Evolutionary conservation across 2,797 vertebrate genomes (phyloP).

Genomic region (Rhynchonycteris naso): DNA sequence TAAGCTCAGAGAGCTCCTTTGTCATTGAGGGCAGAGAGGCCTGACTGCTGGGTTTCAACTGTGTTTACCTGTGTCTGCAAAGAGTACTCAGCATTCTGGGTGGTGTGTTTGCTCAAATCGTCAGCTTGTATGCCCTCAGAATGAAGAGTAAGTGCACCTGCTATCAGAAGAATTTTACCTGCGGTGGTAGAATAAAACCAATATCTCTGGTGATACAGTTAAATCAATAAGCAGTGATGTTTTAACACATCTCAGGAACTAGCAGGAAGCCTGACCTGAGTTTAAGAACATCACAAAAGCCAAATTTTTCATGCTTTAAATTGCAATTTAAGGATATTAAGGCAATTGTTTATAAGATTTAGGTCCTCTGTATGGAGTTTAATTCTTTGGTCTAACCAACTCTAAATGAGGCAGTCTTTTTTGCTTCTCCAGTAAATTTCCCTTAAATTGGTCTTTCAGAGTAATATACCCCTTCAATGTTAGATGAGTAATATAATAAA

Average conservation of each 20-base stretch:
- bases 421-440: not conserved
- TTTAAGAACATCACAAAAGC: slow-evolving; percentile 10
- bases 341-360: slow-evolving; percentile 12
- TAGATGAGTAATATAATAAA: not conserved
- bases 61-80: slow-evolving; percentile 1
- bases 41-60: not conserved
- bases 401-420: slow-evolving; percentile 7
- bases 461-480: not conserved
- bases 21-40: not conserved
- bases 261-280: not conserved
- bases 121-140: not conserved
- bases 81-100: slow-evolving; percentile 1
- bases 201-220: not conserved
- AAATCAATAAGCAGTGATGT: slow-evolving; percentile 22
- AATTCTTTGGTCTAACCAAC: not conserved
- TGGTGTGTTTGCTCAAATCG: not conserved
- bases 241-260: slow-evolving; percentile 48
- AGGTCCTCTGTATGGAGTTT: not conserved
- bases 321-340: not conserved
- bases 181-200: not conserved
- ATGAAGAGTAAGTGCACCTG: slow-evolving; percentile 3
- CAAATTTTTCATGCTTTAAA: not conserved
- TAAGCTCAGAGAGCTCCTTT: not conserved
- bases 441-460: not conserved
- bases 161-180: not conserved